Percentiles rank a stretch among this genome's conserved stretches.
Conservation (phyloP, 1,140 invertebrate species). For the Meteorus sp. region DNA sequence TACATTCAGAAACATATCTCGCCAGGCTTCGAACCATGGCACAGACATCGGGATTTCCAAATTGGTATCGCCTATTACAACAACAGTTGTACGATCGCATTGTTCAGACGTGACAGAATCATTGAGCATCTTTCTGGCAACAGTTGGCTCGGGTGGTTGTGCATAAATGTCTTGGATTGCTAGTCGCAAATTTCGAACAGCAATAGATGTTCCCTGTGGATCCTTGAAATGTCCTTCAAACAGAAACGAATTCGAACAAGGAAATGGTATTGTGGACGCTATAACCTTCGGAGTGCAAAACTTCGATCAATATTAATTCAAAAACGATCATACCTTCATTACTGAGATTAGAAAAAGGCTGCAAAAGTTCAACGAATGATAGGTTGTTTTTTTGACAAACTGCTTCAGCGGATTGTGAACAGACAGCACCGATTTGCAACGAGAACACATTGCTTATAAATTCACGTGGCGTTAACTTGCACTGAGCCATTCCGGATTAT, state of each 20-base stretch:
- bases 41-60: slow-evolving; percentile 73
- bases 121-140: slow-evolving; percentile 84
- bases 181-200: slow-evolving; percentile 79
- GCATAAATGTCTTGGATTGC: slow-evolving; percentile 79
- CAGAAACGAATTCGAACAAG: slow-evolving; percentile 28
- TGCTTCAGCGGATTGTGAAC: slow-evolving; percentile 78
- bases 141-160: slow-evolving; percentile 77
- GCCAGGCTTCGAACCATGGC: slow-evolving; percentile 97
- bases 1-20: slow-evolving; percentile 86
- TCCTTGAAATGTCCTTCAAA: slow-evolving; percentile 80
- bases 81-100: slow-evolving; percentile 66
- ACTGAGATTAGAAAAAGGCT: slow-evolving; percentile 82
- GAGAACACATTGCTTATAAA: slow-evolving; percentile 89
- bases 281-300: background rate
- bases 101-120: slow-evolving; percentile 78
- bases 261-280: slow-evolving; percentile 12
- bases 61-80: slow-evolving; percentile 56
- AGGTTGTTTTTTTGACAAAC: slow-evolving; percentile 90
- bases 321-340: slow-evolving; percentile 68
- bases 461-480: slow-evolving; percentile 74
- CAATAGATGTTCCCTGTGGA: slow-evolving; percentile 72
- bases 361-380: slow-evolving; percentile 84
- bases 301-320: slow-evolving; percentile 26
- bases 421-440: slow-evolving; percentile 83
- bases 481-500: slow-evolving; percentile 71